phyloP scores from a whole-genome alignment of 2,113 vertebrate genomes.

The Centrocercus urophasianus region DNA sequence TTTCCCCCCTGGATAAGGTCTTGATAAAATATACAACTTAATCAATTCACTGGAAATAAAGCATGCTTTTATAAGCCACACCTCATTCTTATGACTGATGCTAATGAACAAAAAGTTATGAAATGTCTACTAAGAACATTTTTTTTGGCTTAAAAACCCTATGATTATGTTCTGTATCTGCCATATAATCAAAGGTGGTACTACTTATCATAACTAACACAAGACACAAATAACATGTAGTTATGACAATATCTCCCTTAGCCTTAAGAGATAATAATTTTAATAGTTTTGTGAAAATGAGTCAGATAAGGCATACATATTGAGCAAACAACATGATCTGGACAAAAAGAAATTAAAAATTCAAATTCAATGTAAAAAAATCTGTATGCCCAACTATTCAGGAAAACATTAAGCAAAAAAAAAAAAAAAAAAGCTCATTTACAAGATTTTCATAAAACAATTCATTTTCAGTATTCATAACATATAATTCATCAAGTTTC shows the following conservation, averaged over 20 bases:
- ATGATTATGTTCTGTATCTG: not conserved
- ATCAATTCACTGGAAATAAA: not conserved
- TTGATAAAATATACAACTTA: not conserved
- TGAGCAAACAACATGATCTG: not conserved
- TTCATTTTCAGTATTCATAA: not conserved
- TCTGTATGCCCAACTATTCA: not conserved
- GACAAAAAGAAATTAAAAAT: not conserved
- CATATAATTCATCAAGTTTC: not conserved
- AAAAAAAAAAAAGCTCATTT: not conserved
- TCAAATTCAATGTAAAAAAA: not conserved
- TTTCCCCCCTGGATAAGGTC: not conserved
- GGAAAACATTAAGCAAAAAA: rapidly evolving
- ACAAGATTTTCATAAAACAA: not conserved
- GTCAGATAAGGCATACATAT: not conserved
- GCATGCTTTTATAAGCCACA: not conserved
- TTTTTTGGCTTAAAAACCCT: not conserved
- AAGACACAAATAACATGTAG: not conserved
- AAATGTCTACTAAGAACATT: not conserved
- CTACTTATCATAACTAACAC: not conserved
- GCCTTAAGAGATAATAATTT: not conserved
- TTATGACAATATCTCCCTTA: not conserved
- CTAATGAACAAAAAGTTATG: not conserved
- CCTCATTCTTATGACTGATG: not conserved
- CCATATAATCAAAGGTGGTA: not conserved
- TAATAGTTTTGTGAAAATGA: not conserved